A percentile compares a stretch with the other conserved stretches of the same genome.
These are phyloP conservation scores for Pipistrellus pygmaeus DNA, from an alignment of 2,797 vertebrate species.

Conservation along the genomic window DNA sequence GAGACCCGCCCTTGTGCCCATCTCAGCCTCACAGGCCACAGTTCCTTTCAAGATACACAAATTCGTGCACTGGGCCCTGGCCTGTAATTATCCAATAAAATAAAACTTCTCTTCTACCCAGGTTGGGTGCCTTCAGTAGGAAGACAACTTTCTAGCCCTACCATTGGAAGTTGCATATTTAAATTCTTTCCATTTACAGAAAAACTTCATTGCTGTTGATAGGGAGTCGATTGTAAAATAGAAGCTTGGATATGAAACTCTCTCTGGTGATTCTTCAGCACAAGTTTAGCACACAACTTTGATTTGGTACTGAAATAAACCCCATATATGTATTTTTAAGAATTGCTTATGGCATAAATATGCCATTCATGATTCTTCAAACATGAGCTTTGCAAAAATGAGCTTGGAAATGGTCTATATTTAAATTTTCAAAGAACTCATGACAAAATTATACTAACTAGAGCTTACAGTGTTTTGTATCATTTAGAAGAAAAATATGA, in stretches of 20 bases:
- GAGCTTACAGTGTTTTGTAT: conserved; percentile 27
- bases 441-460: conserved; percentile 45
- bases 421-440: conserved; percentile 63
- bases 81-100: not conserved
- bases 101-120: not conserved
- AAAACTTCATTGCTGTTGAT: not conserved
- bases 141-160: not conserved
- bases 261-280: not conserved
- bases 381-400: conserved; percentile 37
- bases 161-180: not conserved
- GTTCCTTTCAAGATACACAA: too few relatives aligned
- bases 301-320: not conserved
- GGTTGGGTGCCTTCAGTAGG: not conserved
- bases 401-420: conserved; percentile 54
- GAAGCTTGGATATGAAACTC: not conserved
- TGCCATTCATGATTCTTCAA: conserved; percentile 43
- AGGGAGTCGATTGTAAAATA: not conserved
- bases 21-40: too few relatives aligned
- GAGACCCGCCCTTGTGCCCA: too few relatives aligned
- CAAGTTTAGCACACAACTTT: not conserved
- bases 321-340: conserved; percentile 31
- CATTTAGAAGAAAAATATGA: conserved; percentile 57
- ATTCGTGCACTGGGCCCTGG: too few relatives aligned
- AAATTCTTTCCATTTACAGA: not conserved
- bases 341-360: conserved; percentile 24